Percentiles rank a stretch among this genome's conserved stretches.
phyloP scores from a whole-genome alignment of 2,797 vertebrate species.

The Taeniopygia guttata region DNA sequence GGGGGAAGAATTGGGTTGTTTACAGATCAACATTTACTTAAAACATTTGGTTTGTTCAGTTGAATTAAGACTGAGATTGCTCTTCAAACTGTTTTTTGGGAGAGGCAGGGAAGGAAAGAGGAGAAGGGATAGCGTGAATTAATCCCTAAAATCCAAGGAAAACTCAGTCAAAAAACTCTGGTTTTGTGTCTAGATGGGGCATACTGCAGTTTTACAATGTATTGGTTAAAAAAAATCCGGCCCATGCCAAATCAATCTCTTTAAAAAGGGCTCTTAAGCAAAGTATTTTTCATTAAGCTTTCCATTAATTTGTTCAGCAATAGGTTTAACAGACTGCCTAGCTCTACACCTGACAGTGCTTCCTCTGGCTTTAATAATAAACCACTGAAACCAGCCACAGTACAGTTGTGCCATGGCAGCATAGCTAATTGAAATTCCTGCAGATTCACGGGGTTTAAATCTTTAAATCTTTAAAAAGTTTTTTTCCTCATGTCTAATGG shows the following conservation, averaged over 20 bases:
- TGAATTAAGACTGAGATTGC: not conserved
- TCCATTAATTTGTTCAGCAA: not conserved
- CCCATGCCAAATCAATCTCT: not conserved
- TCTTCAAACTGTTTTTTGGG: not conserved
- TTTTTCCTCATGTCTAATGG: not conserved
- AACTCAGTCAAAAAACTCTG: not conserved
- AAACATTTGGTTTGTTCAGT: not conserved
- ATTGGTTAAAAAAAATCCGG: not conserved
- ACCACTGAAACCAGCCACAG: not conserved
- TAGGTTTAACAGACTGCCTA: not conserved
- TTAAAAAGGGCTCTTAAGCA: not conserved
- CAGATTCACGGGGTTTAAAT: not conserved
- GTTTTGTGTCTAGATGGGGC: not conserved
- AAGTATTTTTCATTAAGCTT: not conserved
- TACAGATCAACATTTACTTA: not conserved
- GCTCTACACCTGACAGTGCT: not conserved
- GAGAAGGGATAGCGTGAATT: not conserved
- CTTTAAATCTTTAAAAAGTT: not conserved
- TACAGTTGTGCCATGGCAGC: not conserved
- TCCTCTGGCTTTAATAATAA: not conserved
- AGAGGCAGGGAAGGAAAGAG: not conserved
- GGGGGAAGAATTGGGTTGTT: constrained; percentile 33
- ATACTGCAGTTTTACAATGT: not conserved
- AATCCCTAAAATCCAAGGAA: not conserved
- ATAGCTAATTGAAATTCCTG: not conserved